Percentiles rank a stretch among this genome's conserved stretches.
phyloP scores from a whole-genome alignment of 2,113 vertebrate genomes.

The Siphamia tubifer region DNA sequence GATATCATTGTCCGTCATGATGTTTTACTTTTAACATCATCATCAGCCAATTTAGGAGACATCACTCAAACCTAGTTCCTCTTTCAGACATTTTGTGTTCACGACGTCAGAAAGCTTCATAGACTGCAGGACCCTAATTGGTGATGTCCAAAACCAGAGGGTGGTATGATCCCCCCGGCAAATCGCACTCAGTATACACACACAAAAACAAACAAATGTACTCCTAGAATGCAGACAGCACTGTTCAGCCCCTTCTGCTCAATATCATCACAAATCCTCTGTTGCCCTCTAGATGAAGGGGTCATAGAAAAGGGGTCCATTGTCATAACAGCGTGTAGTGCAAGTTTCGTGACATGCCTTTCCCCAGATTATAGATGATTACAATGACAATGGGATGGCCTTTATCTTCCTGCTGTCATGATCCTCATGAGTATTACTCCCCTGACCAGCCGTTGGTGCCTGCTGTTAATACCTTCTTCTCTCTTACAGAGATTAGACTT shows the following conservation, averaged over 20 bases:
- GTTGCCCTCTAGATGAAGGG: constrained; percentile 3
- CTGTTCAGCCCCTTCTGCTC: background rate
- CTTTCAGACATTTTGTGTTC: no score
- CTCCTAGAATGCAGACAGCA: background rate
- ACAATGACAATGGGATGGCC: constrained; percentile 52
- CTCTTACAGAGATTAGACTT: constrained; percentile 33
- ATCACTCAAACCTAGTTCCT: no score
- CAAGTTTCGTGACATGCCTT: constrained; percentile 27
- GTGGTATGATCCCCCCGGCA: no score
- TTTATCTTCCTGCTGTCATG: constrained; percentile 31
- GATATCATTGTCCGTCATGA: no score
- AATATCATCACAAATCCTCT: constrained; percentile 21
- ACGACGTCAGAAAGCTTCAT: no score
- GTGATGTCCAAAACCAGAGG: no score
- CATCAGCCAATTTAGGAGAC: no score
- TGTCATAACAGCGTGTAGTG: constrained; percentile 8
- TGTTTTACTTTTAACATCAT: no score
- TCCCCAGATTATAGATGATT: constrained; percentile 54
- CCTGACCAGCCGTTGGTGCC: constrained; percentile 33
- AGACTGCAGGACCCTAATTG: no score
- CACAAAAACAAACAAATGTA: no score
- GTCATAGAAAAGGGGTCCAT: constrained; percentile 5
- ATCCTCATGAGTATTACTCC: constrained; percentile 13
- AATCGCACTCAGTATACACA: no score
- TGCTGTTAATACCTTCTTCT: constrained; percentile 28